Base-by-base conservation (phyloP, 2,113 vertebrate species). In the Cyrtonyx montezumae region DNA sequence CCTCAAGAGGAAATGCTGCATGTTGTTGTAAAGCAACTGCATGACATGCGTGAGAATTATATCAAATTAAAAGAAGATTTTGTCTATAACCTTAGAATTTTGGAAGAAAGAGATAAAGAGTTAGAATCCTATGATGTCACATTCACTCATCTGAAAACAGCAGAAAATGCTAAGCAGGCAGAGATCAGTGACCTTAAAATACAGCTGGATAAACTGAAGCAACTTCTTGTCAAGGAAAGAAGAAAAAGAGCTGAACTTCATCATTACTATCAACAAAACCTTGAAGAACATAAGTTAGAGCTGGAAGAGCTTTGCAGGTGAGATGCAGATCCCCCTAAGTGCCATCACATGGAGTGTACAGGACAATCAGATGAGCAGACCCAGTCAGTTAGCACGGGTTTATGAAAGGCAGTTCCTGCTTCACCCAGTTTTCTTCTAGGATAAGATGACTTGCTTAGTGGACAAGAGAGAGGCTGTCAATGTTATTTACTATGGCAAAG, bases 31-130 rank as follows among this genome's bases (percentile, higher is more conserved):
- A 66, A 87, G 62, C 95, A 93, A 79, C 97, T 98, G 83, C 85
- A 92, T 51, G 95, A 94, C 56, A 67, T 95, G 34, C 96, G 87
- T 79, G 96, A 95, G 19, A 93, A 95, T 71, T 97, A 98, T 76
- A 88, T 69, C 56, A 71, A 84, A 25, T 90, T 99, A 62, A 97
- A 91, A 88, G 97, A 98, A 73, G 98, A 98, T 86, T 99, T 99
- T 40, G 79, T 97, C 42, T 98, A 97, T 92, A 98, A 99, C 89
- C 91, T 98, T 68, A 83, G 71, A 59, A 93, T 98, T 79, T 91
- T 99, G 80, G 98, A 97, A 78, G 98, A 98, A 90, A 96, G 98
- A 65, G 98, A 98, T 81, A 82, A 16, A 17, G 98, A 98, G 87
- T 95, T 99, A 73, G 91, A 98, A 86, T 95, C 9, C 61, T 98